These are phyloP conservation scores for Orchestes rusci DNA, from an alignment of 2,888 invertebrate species.

Conservation along the genomic window DNA sequence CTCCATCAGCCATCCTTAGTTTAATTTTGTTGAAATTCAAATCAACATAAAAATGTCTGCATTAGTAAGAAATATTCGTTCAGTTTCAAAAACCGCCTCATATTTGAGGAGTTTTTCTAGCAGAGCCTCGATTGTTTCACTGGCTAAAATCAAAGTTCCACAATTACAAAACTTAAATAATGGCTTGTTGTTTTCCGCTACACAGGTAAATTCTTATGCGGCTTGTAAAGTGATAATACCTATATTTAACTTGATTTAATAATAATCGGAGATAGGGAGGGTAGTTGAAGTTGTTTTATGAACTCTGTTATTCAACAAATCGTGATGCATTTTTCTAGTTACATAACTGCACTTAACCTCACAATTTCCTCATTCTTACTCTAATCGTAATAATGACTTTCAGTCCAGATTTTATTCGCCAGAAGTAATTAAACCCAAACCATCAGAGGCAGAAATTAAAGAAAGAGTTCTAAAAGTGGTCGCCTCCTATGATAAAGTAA, in stretches of 20 bases:
- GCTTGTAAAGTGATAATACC: neutral
- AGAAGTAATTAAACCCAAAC: slow-evolving; percentile 45
- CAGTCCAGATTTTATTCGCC: slow-evolving; percentile 37
- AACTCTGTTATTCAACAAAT: slow-evolving; percentile 1
- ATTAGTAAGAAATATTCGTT: slow-evolving; percentile 31
- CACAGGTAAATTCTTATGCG: slow-evolving; percentile 28
- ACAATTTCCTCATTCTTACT: too few relatives aligned
- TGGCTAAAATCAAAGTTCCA: slow-evolving; percentile 25
- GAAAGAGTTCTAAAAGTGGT: slow-evolving; percentile 83
- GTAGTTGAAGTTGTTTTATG: neutral
- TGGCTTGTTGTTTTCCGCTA: slow-evolving; percentile 16
- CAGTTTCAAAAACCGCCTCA: slow-evolving; percentile 24
- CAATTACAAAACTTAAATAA: slow-evolving; percentile 17
- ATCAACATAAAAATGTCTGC: slow-evolving; percentile 29
- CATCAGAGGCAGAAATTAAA: slow-evolving; percentile 59
- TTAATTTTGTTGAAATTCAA: too few relatives aligned
- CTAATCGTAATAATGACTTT: slow-evolving; percentile 4
- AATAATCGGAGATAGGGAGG: too few relatives aligned
- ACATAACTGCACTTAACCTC: slow-evolving; percentile 28
- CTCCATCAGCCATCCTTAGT: too few relatives aligned
- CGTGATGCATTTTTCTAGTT: slow-evolving; percentile 14
- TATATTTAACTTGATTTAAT: too few relatives aligned
- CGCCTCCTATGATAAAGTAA: slow-evolving; percentile 82
- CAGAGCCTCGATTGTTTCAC: slow-evolving; percentile 24
- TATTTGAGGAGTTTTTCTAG: slow-evolving; percentile 27